Conservation (phyloP, 1,140 invertebrate species). For the Heterodera carotae region DNA sequence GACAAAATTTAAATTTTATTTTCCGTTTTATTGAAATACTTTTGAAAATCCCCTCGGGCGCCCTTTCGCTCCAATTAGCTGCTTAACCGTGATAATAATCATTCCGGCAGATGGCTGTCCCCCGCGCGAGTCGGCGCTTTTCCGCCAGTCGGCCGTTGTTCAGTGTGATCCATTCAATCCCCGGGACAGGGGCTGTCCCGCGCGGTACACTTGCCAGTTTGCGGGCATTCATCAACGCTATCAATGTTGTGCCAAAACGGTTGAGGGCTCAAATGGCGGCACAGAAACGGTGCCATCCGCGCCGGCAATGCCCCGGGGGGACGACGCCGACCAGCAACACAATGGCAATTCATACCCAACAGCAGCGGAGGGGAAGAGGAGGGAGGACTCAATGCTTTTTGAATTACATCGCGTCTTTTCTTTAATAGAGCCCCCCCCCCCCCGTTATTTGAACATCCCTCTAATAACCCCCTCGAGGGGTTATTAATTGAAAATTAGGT, state of each 20-base stretch:
- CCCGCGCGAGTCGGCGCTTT: constrained; percentile 55
- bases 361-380: too few relatives aligned
- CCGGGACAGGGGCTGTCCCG: constrained; percentile 51
- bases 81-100: too few relatives aligned
- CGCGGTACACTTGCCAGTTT: constrained; percentile 56
- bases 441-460: too few relatives aligned
- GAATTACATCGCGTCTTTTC: too few relatives aligned
- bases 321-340: neutral
- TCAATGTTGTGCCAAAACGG: constrained; percentile 61
- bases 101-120: constrained; percentile 47
- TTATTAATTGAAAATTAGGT: too few relatives aligned
- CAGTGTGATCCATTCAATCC: constrained; percentile 60
- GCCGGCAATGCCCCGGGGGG: neutral
- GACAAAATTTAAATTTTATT: too few relatives aligned
- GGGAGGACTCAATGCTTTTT: neutral
- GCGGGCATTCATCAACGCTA: constrained; percentile 56
- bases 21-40: too few relatives aligned
- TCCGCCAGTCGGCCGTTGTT: constrained; percentile 52
- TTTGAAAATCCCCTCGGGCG: too few relatives aligned
- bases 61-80: too few relatives aligned
- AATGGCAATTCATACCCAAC: neutral
- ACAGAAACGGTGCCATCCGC: neutral
- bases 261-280: constrained; percentile 14
- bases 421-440: too few relatives aligned
- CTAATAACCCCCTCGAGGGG: too few relatives aligned